phyloP scores from a whole-genome alignment of 2,888 invertebrate genomes.

The Nysson spinosus region DNA sequence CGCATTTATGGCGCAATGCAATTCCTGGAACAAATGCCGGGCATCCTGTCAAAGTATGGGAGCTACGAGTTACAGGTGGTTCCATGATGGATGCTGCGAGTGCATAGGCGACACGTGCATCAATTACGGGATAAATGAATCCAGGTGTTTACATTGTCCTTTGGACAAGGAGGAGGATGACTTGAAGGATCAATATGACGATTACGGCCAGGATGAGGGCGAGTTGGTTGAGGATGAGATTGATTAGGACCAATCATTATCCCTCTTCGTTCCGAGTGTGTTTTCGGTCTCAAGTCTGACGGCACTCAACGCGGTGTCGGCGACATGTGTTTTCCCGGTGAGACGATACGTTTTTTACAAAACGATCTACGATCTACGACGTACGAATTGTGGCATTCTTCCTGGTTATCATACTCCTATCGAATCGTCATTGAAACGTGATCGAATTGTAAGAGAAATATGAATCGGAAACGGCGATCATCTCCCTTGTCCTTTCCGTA shows the following conservation, averaged over 20 bases:
- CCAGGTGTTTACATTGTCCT: constrained; percentile 80
- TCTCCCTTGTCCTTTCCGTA: not conserved
- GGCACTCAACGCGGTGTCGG: not conserved
- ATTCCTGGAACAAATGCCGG: constrained; percentile 92
- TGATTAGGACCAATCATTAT: constrained; percentile 48
- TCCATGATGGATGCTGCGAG: constrained; percentile 96
- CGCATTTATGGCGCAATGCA: constrained; percentile 92
- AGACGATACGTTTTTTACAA: constrained; percentile 7
- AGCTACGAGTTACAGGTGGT: constrained; percentile 92
- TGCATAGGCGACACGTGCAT: constrained; percentile 93
- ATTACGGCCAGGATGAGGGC: constrained; percentile 81
- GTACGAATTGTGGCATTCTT: not conserved
- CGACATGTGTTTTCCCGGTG: constrained; percentile 33
- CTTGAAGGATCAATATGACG: constrained; percentile 77
- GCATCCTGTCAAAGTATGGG: constrained; percentile 91
- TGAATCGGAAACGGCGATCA: not conserved
- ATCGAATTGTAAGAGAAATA: not conserved
- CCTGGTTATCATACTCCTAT: too few species aligned
- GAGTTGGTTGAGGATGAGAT: constrained; percentile 77
- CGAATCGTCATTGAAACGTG: too few species aligned
- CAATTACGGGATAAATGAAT: constrained; percentile 93
- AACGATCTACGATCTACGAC: too few species aligned
- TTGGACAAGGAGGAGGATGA: constrained; percentile 68
- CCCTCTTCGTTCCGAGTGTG: not conserved
- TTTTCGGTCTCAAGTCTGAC: not conserved